These are phyloP conservation scores for Myiagra hebetior DNA, from an alignment of 2,113 vertebrate genomes.

Conservation along the genomic window DNA sequence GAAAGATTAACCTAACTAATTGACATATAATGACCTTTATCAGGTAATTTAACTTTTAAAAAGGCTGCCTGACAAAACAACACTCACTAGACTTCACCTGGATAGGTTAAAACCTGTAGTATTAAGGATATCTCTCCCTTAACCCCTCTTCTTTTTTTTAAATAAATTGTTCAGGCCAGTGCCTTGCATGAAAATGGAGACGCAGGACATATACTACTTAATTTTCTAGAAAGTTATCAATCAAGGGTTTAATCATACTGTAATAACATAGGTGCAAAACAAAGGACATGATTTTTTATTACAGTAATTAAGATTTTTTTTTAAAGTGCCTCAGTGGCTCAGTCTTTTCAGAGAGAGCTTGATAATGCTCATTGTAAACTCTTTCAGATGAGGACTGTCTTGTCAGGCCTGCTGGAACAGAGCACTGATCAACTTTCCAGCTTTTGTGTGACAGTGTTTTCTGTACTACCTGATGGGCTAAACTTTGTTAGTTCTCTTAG, in stretches of 20 bases:
- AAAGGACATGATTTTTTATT: neutral
- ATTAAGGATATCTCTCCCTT: neutral
- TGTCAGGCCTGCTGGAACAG: neutral
- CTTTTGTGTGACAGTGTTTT: neutral
- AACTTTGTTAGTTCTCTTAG: neutral
- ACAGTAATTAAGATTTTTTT: neutral
- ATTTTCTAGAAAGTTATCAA: neutral
- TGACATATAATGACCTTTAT: neutral
- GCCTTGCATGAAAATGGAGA: neutral
- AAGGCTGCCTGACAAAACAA: neutral
- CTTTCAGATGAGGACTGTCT: neutral
- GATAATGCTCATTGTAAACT: neutral
- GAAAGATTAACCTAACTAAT: neutral
- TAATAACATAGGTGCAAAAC: neutral
- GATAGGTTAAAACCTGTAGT: neutral
- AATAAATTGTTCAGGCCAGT: neutral
- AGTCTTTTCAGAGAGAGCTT: neutral
- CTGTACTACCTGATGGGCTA: neutral
- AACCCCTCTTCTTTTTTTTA: fast-evolving
- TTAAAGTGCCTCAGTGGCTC: neutral
- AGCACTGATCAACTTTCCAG: neutral
- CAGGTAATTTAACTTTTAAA: neutral
- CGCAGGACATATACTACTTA: neutral
- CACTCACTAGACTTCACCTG: neutral
- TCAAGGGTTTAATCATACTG: neutral